Evolutionary conservation across 2,888 invertebrate genomes (phyloP).

Genomic region (Nomada lathburiana): DNA sequence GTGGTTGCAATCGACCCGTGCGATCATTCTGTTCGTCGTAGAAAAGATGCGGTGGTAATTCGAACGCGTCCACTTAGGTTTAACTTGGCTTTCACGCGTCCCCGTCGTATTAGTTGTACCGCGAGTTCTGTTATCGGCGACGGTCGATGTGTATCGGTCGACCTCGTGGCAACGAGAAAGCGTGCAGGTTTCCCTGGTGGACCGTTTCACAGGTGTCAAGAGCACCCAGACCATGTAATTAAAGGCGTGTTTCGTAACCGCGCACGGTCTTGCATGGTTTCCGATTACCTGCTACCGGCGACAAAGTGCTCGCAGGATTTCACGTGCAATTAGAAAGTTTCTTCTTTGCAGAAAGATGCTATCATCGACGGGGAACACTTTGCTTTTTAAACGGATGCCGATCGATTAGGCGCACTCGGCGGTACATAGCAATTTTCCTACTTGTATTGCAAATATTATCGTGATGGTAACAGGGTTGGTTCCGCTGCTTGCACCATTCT

Average conservation of each 20-base stretch:
- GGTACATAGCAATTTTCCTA: too few relatives aligned
- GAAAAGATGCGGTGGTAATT: conserved; percentile 7
- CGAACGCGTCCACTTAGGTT: not conserved
- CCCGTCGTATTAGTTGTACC: not conserved
- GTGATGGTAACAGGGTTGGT: too few relatives aligned
- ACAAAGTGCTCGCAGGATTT: conserved; percentile 62
- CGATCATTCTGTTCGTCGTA: not conserved
- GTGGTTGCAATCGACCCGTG: conserved; percentile 16
- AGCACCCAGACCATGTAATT: conserved; percentile 67
- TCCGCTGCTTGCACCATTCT: too few relatives aligned
- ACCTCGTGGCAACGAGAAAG: not conserved
- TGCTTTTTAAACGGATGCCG: not conserved
- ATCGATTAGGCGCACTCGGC: not conserved
- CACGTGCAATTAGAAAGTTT: conserved; percentile 55
- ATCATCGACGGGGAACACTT: not conserved
- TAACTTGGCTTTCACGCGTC: conserved; percentile 1
- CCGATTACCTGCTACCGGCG: conserved; percentile 67
- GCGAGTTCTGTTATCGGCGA: not conserved
- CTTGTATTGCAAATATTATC: too few relatives aligned
- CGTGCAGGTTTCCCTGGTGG: conserved; percentile 36
- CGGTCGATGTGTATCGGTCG: not conserved
- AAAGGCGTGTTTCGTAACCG: conserved; percentile 70
- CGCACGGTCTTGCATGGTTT: conserved; percentile 64
- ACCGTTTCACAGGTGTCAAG: conserved; percentile 65
- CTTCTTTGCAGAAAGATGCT: conserved; percentile 5